Evolutionary conservation across 2,113 vertebrate species (phyloP), one percentile per base, ranked within the genome.

Genomic region (Hippocampus guttulatus): DNA sequence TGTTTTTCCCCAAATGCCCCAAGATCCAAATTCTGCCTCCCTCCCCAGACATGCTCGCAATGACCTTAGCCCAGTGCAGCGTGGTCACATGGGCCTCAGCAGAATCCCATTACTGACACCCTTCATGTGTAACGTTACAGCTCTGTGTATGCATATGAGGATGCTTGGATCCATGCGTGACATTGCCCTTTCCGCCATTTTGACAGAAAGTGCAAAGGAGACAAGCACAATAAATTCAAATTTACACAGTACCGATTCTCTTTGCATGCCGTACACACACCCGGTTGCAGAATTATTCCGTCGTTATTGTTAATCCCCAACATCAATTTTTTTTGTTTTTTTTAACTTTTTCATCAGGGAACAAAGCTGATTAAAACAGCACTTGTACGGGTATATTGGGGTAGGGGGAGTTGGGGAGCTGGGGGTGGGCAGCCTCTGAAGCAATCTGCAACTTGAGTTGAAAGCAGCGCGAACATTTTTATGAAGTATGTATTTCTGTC

Each of bases 51-150:
- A 76, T 62, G 73, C 78, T 85, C 85, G 81, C 82, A 80, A 64
- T 86, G 86, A 90, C 89, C 89, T 90, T 83, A 88, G 74, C 85
- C 81, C 71, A 72, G 76, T 82, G 68, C 84, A 74, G 72, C 80
- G 72, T 79, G 78, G 88, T 82, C 86, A 87, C 85, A 83, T 82
- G 75, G 86, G 84, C 73, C 84, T 82, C 84, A 88, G 76, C 83
- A 77, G 74, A 88, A 88, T 87, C 89, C 88, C 81, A 88, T 88
- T 89, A 90, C 85, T 90, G 88, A 84, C 89, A 88, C 80, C 81
- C 88, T 86, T 88, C 89, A 88, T 89, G 89, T 90, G 88, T 85
- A 88, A 88, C 89, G 87, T 83, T 79, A 84, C 80, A 75, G 76
- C 74, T 54, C 58, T 47, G n/a, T 41, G 60, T 67, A 58, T 51